Conservation (phyloP, 2,113 vertebrate species). For the Chamaea fasciata region DNA sequence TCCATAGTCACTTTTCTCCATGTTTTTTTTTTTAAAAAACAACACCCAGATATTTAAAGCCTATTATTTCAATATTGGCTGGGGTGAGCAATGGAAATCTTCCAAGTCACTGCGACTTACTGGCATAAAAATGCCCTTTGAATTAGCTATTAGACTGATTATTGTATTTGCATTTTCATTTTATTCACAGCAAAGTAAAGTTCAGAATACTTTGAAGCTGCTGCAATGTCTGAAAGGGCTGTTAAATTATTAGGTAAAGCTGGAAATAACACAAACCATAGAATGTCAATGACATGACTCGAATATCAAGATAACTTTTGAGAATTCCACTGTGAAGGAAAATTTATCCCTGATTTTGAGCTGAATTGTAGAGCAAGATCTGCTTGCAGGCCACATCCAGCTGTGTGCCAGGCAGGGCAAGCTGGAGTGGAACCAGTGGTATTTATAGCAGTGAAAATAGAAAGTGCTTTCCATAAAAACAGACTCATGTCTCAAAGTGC, state of each 20-base stretch:
- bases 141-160: neutral
- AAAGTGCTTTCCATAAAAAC: conserved; percentile 45
- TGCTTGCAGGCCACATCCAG: neutral
- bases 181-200: conserved; percentile 19
- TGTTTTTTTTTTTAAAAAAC: neutral
- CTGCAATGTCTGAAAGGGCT: neutral
- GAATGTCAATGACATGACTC: neutral
- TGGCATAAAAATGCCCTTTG: neutral
- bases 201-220: neutral
- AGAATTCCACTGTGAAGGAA: neutral
- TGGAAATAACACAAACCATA: neutral
- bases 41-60: neutral
- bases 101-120: neutral
- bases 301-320: neutral
- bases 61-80: neutral
- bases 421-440: neutral
- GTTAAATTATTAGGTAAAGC: neutral
- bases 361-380: neutral
- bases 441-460: neutral
- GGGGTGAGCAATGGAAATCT: neutral
- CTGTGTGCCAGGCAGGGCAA: neutral
- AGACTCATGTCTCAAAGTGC: conserved; percentile 65
- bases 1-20: neutral
- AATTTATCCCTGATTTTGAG: neutral
- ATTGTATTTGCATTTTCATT: neutral